Evolutionary conservation across 2,888 invertebrate species (phyloP), one percentile per base, ranked within the genome.

Genomic region (Hololepta plana): DNA sequence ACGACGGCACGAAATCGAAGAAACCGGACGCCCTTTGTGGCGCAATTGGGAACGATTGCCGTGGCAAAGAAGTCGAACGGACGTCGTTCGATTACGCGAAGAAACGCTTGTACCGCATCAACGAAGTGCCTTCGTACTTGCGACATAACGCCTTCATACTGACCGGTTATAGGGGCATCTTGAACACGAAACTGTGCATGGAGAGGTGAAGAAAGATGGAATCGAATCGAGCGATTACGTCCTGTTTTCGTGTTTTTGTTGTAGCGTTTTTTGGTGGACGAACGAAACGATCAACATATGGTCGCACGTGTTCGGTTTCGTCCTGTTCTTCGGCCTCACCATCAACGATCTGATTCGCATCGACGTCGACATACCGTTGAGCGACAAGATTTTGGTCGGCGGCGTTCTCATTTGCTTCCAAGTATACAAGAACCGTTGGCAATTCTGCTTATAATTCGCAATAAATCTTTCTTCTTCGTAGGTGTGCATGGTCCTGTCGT

Each of bases 211-310:
- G 32, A 30, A 21, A 21, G 5, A 21, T 21, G 9, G 10, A 21
- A 6, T 13, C 23, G 9, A 6, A 23, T 7, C 13, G 11, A 12
- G 11, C 5, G 6, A 12, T 5, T 6, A 12, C 6, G 11, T 23
- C 13, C 10, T 21, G 6, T 21, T 21, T 21, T 21, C 7, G 13
- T 19, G 7, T 20, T 29, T 27, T 26, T 31, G 32, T 60, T 70
- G 35, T 59, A 87, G 91, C 52, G 63, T 88, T 47, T 88, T 93
- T 58, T 81, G 87, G 75, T 87, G 90, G 87, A 91, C 85, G 29
- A 95, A 95, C 52, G 95, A 95, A 56, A 93, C 91, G 1, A 70
- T 95, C 49, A 95, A 95, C 49, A 91, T 95, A 47, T 95, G 95
- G 95, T 87, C 87, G 23, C 95, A 95, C 51, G 62, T 95, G 44